Evolutionary conservation across 2,797 vertebrate genomes (phyloP).

Genomic region (Masticophis lateralis): DNA sequence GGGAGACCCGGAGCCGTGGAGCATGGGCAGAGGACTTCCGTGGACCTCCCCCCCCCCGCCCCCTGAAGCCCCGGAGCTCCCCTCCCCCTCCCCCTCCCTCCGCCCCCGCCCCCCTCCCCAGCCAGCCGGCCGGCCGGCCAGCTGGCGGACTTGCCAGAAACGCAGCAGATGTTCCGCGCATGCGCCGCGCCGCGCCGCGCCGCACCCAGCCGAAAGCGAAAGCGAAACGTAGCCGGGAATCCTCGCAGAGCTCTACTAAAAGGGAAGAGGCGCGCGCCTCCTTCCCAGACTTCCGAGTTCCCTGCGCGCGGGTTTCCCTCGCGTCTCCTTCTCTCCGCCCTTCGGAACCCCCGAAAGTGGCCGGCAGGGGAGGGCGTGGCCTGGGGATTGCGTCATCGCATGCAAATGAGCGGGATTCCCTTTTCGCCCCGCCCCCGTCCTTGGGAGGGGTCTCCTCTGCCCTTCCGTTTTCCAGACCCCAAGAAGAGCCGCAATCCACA

Average conservation of each 20-base stretch:
- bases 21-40: background rate
- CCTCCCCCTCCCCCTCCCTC: background rate
- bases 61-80: background rate
- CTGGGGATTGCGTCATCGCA: background rate
- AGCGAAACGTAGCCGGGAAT: background rate
- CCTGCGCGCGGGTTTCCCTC: too few species aligned
- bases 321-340: background rate
- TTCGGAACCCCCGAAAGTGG: background rate
- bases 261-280: background rate
- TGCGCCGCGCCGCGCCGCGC: background rate
- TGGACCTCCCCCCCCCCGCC: background rate
- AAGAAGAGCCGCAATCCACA: background rate
- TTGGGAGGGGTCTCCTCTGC: background rate
- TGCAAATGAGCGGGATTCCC: background rate
- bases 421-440: too few species aligned
- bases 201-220: background rate
- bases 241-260: background rate
- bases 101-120: background rate
- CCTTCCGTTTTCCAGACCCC: too few species aligned
- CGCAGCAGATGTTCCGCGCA: background rate
- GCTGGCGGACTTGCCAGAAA: background rate
- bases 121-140: too few species aligned
- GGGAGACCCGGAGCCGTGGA: too few species aligned
- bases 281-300: background rate
- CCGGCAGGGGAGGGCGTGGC: background rate